A percentile compares a stretch with the other conserved stretches of the same genome.
phyloP scores from a whole-genome alignment of 2,797 vertebrate species.

The Sebastes trivittatus region DNA sequence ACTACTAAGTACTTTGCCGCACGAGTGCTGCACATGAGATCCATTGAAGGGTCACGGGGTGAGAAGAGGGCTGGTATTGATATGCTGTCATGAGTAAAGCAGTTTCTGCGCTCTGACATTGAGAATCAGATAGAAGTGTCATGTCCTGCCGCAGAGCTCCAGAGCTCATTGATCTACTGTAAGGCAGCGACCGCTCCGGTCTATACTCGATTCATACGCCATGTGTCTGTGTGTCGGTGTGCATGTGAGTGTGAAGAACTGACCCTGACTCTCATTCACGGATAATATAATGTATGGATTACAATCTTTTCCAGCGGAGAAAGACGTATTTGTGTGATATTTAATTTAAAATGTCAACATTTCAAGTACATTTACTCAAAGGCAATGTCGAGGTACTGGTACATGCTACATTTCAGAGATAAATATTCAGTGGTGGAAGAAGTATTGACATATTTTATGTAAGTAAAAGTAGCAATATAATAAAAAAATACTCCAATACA shows the following conservation, averaged over 20 bases:
- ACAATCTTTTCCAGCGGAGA: not conserved
- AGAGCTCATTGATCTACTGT: constrained; percentile 43
- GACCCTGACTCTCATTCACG: not conserved
- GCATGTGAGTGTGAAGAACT: not conserved
- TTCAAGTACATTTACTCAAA: not conserved
- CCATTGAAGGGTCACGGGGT: not conserved
- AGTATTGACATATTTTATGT: not conserved
- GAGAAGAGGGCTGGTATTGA: constrained; percentile 16
- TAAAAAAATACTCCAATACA: not conserved
- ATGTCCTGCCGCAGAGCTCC: constrained; percentile 34
- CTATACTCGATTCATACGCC: constrained; percentile 20
- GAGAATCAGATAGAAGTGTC: constrained; percentile 31
- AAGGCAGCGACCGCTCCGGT: constrained; percentile 1
- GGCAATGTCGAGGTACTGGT: not conserved
- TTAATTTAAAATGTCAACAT: not conserved
- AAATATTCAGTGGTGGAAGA: not conserved
- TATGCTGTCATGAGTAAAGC: constrained; percentile 30
- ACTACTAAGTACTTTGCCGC: not conserved
- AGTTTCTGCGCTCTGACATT: constrained; percentile 43
- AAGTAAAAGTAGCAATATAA: not conserved
- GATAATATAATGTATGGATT: not conserved
- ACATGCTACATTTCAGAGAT: not conserved
- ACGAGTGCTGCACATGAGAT: not conserved
- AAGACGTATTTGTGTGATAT: not conserved
- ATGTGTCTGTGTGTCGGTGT: not conserved